A percentile compares a stretch with the other conserved stretches of the same genome.
Evolutionary conservation across 2,113 vertebrate species (phyloP).

Genomic region (Cygnus atratus): DNA sequence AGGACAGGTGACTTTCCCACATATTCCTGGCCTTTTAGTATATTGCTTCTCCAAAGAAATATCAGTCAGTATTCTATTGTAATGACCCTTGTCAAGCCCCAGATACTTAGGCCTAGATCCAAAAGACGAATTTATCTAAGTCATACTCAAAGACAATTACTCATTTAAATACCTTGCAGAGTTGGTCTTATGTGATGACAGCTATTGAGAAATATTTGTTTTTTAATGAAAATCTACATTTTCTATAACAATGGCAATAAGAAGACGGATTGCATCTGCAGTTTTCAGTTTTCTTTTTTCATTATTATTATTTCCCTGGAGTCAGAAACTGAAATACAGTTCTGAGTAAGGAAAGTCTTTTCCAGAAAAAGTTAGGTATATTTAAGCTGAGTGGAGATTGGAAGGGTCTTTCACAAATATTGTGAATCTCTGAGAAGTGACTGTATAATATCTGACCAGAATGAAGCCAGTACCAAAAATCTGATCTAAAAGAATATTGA

Average conservation of each 20-base stretch:
- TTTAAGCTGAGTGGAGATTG: neutral
- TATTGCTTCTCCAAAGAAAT: neutral
- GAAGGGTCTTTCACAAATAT: neutral
- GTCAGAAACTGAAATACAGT: neutral
- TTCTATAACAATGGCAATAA: neutral
- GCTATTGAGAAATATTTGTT: neutral
- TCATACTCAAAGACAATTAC: neutral
- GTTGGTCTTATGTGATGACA: neutral
- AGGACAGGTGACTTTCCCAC: neutral
- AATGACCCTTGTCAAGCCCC: neutral
- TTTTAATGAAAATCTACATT: constrained; percentile 2
- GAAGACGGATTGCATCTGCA: neutral
- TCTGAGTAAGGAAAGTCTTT: neutral
- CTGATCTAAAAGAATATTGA: neutral
- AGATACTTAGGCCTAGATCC: neutral
- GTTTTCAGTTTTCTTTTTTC: neutral
- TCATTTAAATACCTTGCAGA: neutral
- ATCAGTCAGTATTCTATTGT: neutral
- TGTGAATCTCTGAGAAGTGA: neutral
- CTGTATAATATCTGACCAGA: neutral
- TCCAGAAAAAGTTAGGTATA: neutral
- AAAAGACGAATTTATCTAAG: neutral
- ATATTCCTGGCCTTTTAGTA: neutral
- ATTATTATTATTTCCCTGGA: neutral
- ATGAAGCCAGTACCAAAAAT: neutral